Conservation (phyloP, 2,888 invertebrate species). For the Melanophora roralis region DNA sequence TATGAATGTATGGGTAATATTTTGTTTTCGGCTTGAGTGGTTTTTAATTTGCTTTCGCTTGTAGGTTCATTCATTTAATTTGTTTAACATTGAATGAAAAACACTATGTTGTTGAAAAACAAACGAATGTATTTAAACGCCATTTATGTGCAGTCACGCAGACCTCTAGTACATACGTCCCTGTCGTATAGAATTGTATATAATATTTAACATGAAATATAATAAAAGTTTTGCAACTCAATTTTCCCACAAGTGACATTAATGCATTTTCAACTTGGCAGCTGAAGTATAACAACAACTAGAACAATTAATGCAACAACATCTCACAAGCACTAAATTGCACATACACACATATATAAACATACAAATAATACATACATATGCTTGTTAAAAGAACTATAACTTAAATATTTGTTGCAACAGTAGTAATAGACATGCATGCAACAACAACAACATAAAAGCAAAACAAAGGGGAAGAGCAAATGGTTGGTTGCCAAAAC, state of each 20-base stretch:
- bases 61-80: no score
- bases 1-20: no score
- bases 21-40: no score
- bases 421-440: conserved; percentile 31
- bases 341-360: not conserved
- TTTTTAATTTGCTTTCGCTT: no score
- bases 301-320: not conserved
- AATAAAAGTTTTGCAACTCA: conserved; percentile 58
- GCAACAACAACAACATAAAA: not conserved
- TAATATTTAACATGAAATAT: conserved; percentile 20
- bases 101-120: no score
- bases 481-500: no score
- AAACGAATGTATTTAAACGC: no score
- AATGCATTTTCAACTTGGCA: conserved; percentile 59
- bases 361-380: not conserved
- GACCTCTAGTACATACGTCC: no score
- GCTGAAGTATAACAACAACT: conserved; percentile 51
- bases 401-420: conserved; percentile 30
- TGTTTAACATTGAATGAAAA: no score
- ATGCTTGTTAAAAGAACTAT: conserved; percentile 25
- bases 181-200: no score
- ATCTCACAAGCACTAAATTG: conserved; percentile 9
- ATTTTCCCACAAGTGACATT: conserved; percentile 62
- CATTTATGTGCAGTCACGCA: no score
- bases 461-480: conserved; percentile 1